These are phyloP conservation scores for Salminus brasiliensis DNA, from an alignment of 2,113 vertebrate species.

Conservation along the genomic window DNA sequence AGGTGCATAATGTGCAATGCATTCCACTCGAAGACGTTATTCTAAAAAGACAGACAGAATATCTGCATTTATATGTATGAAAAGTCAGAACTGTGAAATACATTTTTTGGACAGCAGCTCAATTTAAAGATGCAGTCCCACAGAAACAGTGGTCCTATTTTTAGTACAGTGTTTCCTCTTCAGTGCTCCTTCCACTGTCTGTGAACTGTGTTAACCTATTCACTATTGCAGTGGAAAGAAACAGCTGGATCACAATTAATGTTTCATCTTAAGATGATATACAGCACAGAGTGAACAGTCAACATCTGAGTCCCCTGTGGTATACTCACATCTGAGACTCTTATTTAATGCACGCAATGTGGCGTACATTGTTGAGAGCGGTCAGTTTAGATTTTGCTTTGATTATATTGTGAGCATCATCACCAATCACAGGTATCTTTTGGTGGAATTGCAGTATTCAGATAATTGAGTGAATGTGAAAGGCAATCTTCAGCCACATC, in stretches of 20 bases:
- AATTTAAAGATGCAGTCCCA: slow-evolving; percentile 19
- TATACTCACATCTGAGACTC: neutral
- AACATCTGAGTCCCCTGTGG: neutral
- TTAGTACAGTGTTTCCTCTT: neutral
- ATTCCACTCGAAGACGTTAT: neutral
- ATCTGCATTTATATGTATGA: slow-evolving; percentile 12
- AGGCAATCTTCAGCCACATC: too few species aligned
- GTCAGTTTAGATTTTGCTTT: neutral
- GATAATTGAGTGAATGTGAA: too few species aligned
- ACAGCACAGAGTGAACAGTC: neutral
- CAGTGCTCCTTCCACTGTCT: neutral
- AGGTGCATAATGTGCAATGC: neutral
- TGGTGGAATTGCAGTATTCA: too few species aligned
- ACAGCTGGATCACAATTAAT: neutral
- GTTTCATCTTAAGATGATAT: neutral
- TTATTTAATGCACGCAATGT: neutral
- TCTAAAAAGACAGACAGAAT: neutral
- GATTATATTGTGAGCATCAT: neutral
- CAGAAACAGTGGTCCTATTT: slow-evolving; percentile 15
- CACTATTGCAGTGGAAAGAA: neutral
- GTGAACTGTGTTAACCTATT: slow-evolving; percentile 11
- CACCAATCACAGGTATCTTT: too few species aligned
- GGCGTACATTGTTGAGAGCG: neutral
- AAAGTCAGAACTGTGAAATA: slow-evolving; percentile 15
- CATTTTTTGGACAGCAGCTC: neutral